These are phyloP conservation scores for Pammene aurita DNA, from an alignment of 2,888 invertebrate genomes.

Conservation along the genomic window DNA sequence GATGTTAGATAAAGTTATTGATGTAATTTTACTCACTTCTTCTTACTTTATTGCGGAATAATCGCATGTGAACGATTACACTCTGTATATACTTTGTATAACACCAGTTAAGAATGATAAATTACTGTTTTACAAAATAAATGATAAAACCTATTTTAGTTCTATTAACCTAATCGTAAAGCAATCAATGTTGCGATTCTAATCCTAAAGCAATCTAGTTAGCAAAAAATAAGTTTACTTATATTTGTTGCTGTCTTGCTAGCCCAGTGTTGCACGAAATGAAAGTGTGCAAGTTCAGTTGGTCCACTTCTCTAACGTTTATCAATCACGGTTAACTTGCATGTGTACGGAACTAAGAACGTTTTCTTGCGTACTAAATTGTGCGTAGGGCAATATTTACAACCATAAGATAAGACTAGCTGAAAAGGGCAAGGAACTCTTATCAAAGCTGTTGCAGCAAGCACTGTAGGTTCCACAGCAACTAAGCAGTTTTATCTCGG, in stretches of 20 bases:
- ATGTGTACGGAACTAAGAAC: slow-evolving; percentile 9
- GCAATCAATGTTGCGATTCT: slow-evolving; percentile 37
- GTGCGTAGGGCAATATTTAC: slow-evolving; percentile 25
- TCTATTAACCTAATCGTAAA: slow-evolving; percentile 35
- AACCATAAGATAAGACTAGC: slow-evolving; percentile 16
- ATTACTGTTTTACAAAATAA: slow-evolving; percentile 19
- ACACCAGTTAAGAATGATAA: slow-evolving; percentile 23
- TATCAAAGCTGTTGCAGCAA: slow-evolving; percentile 24
- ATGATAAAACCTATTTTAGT: slow-evolving; percentile 22
- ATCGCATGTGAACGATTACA: too few relatives aligned
- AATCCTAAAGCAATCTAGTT: slow-evolving; percentile 26
- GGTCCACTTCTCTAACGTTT: slow-evolving; percentile 20
- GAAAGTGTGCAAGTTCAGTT: slow-evolving; percentile 30
- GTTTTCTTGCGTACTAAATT: slow-evolving; percentile 16
- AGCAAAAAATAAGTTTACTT: slow-evolving; percentile 41
- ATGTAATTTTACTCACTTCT: too few relatives aligned
- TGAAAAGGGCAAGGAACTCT: slow-evolving; percentile 38
- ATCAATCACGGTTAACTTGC: slow-evolving; percentile 24
- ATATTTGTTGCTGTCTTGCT: slow-evolving; percentile 28
- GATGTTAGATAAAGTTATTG: too few relatives aligned
- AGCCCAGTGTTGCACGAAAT: slow-evolving; percentile 24
- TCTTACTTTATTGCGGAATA: too few relatives aligned
- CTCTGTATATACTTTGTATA: too few relatives aligned
- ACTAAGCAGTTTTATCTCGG: slow-evolving; percentile 4
- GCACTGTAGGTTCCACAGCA: not conserved